Evolutionary conservation across 2,797 vertebrate species (phyloP).

Genomic region (Brotula barbata): DNA sequence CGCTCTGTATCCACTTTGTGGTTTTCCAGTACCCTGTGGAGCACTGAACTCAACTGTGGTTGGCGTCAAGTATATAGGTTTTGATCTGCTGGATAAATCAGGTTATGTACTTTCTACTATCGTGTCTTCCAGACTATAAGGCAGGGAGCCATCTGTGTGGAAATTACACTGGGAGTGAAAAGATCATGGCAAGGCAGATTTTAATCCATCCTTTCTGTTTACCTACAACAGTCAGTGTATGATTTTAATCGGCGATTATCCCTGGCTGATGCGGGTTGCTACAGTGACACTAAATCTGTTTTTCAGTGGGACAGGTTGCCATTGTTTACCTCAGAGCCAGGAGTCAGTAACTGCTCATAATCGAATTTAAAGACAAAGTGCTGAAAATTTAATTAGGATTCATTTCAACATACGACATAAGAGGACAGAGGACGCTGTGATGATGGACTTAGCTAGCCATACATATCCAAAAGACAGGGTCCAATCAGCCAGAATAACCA

Average conservation of each 20-base stretch:
- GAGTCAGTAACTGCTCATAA: neutral
- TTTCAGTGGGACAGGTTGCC: neutral
- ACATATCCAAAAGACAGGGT: too few relatives aligned
- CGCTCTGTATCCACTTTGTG: constrained; percentile 38
- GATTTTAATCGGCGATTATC: constrained; percentile 16
- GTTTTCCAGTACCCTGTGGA: constrained; percentile 43
- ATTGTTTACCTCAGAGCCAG: neutral
- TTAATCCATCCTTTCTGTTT: constrained; percentile 27
- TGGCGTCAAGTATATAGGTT: constrained; percentile 26
- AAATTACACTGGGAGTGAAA: constrained; percentile 15
- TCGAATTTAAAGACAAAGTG: neutral
- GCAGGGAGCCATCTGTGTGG: constrained; percentile 23
- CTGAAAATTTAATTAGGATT: neutral
- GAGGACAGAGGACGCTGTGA: too few relatives aligned
- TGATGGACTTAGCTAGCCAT: too few relatives aligned
- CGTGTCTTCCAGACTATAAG: constrained; percentile 14
- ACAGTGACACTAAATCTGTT: constrained; percentile 11
- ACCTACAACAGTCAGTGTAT: constrained; percentile 13
- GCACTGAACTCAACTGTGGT: constrained; percentile 14
- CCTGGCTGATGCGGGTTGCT: neutral
- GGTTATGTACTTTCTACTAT: neutral
- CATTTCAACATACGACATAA: neutral
- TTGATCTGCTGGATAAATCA: constrained; percentile 48
- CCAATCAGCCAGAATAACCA: too few relatives aligned
- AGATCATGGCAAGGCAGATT: constrained; percentile 11